phyloP scores from a whole-genome alignment of 2,113 vertebrate species.

The Seriola aureovittata region DNA sequence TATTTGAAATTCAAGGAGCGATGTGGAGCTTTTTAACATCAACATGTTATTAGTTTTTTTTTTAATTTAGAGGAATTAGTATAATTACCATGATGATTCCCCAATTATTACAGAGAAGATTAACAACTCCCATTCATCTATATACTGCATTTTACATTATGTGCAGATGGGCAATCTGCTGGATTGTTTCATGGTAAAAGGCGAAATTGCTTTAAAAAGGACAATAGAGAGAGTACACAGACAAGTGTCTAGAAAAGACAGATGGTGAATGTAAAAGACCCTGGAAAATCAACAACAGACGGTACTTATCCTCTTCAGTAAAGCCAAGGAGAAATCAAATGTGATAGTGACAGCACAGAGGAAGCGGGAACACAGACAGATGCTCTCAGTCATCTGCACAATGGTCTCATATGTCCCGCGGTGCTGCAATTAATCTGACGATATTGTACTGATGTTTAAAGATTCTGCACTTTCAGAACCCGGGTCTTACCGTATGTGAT shows the following conservation, averaged over 20 bases:
- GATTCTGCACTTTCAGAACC: too few species aligned
- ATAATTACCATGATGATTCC: slow-evolving; percentile 25
- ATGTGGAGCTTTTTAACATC: neutral
- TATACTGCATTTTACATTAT: neutral
- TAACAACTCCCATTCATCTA: neutral
- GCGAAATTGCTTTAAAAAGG: neutral
- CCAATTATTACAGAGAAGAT: slow-evolving; percentile 7
- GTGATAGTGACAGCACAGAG: slow-evolving; percentile 31
- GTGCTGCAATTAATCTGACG: neutral
- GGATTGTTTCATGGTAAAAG: slow-evolving; percentile 5
- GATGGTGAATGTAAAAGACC: slow-evolving; percentile 36
- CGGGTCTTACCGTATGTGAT: slow-evolving; percentile 88
- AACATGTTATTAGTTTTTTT: neutral
- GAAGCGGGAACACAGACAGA: neutral
- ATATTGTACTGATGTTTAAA: neutral
- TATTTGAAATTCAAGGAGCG: neutral
- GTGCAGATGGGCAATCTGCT: slow-evolving; percentile 26
- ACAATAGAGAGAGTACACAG: neutral
- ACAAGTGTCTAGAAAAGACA: slow-evolving; percentile 38
- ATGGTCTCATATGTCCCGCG: neutral
- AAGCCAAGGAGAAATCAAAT: slow-evolving; percentile 33
- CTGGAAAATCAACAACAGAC: slow-evolving; percentile 34
- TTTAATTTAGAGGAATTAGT: slow-evolving; percentile 9
- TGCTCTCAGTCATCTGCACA: slow-evolving; percentile 38
- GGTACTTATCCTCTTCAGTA: slow-evolving; percentile 32